These are phyloP conservation scores for Picus viridis DNA, from an alignment of 2,797 vertebrate genomes.

Conservation along the genomic window DNA sequence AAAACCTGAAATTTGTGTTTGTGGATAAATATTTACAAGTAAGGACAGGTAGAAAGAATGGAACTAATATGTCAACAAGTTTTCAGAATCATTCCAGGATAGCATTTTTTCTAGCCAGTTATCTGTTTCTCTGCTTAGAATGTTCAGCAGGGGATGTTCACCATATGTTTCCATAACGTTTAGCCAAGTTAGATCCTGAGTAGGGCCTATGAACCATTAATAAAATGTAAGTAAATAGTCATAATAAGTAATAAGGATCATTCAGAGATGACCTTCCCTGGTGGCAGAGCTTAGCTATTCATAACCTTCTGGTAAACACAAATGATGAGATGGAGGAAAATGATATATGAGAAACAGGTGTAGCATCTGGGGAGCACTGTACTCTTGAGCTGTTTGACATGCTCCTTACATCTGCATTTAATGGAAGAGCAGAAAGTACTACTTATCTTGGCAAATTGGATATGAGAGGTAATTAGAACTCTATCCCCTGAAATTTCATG, in stretches of 20 bases:
- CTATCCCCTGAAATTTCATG: conserved; percentile 27
- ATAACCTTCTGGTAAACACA: conserved; percentile 1
- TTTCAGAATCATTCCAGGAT: neutral
- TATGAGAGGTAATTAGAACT: conserved; percentile 32
- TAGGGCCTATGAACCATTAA: neutral
- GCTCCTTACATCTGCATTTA: conserved; percentile 41
- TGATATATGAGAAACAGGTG: conserved; percentile 49
- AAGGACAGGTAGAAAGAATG: neutral
- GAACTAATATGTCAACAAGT: neutral
- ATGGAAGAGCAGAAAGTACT: conserved; percentile 21
- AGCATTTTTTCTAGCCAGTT: neutral
- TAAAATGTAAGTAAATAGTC: conserved; percentile 7
- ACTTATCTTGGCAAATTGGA: conserved; percentile 45
- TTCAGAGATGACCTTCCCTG: conserved; percentile 28
- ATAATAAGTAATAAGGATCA: conserved; percentile 4
- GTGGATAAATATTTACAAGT: neutral
- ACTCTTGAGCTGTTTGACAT: conserved; percentile 31
- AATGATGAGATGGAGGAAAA: neutral
- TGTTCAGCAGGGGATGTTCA: neutral
- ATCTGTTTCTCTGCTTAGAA: neutral
- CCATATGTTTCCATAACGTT: neutral
- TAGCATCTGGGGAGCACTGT: conserved; percentile 25
- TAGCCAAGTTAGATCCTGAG: neutral
- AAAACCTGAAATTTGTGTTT: neutral
- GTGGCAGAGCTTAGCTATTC: conserved; percentile 26